Base-by-base conservation (phyloP, 2,113 vertebrate species). In the Catharus fuscescens region DNA sequence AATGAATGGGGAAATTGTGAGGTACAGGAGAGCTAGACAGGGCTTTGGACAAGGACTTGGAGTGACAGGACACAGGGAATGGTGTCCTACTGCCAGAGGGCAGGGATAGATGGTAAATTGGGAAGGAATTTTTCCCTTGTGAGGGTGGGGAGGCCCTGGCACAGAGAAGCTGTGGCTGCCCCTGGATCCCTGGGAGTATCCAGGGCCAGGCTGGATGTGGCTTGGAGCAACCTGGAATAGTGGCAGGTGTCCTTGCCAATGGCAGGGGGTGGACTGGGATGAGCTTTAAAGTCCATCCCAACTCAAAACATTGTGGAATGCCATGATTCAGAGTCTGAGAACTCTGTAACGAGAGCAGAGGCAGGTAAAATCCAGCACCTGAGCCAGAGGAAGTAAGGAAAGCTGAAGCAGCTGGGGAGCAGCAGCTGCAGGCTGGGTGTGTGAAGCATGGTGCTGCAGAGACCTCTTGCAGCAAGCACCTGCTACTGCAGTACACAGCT, bases 381-480 rank as follows among this genome's bases (percentile, higher is more conserved):
- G 8, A 17, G 50, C 10, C 69, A 32, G 65, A 36, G 40, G 3
- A 5, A 28, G 14, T 2, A 12, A n/a, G 47, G 32, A 20, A 15
- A 40, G 77, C 19, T 2, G 1, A 3, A 40, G 36, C 62, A n/a
- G 81, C 13, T 0, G 2, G 32, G 36, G 20, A 59, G 52, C 56
- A 23, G 45, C n/a, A 5, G 44, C 47, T 20, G 52, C 4, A 24
- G 2, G 5, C 13, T 0, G 31, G 24, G 62, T 12, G 29, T 3
- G 4, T 1, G 8, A 87, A 87, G 59, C 1, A 1, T 18, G 18
- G 95, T 86, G 80, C 88, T 96, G 89, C 90, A 93, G 94, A 81
- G 97, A 95, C 96, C 96, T 84, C 97, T 97, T 73, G 91, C 91
- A 93, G 96, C 50, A 10, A 79, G 14, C 7, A 2, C 31, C 64